These are phyloP conservation scores for Vicugna pacos DNA, from an alignment of 2,113 vertebrate genomes.

Conservation along the genomic window DNA sequence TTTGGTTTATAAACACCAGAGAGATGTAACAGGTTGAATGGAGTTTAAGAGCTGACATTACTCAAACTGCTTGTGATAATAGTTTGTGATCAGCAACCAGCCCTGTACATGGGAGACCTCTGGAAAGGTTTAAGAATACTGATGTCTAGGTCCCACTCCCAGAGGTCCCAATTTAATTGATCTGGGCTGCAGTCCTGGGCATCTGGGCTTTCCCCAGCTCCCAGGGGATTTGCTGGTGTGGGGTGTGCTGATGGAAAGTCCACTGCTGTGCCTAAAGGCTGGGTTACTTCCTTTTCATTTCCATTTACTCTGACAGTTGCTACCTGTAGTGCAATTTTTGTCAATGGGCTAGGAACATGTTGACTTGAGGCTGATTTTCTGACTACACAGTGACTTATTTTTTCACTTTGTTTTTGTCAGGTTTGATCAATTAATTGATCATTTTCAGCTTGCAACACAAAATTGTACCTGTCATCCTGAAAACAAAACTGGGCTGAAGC, in stretches of 20 bases:
- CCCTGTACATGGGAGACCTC: neutral
- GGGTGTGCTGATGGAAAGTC: neutral
- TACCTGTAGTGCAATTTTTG: neutral
- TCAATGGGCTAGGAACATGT: neutral
- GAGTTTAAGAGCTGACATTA: constrained; percentile 25
- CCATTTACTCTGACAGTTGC: neutral
- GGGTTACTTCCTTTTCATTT: neutral
- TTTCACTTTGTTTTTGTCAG: neutral
- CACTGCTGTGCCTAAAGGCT: neutral
- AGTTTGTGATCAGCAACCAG: neutral
- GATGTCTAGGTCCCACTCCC: neutral
- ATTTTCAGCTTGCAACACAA: neutral
- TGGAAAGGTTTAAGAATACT: neutral
- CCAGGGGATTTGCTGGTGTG: neutral
- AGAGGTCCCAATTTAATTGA: neutral
- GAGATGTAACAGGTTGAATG: constrained; percentile 36
- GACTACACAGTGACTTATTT: neutral
- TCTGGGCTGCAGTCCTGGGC: neutral
- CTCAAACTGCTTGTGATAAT: neutral
- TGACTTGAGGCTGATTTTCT: constrained; percentile 22
- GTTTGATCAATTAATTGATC: neutral
- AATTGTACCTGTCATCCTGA: neutral
- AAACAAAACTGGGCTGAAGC: constrained; percentile 7
- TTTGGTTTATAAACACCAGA: neutral
- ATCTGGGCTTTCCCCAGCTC: neutral